phyloP scores from a whole-genome alignment of 2,797 vertebrate genomes.

The Notoglanidium macrostoma region DNA sequence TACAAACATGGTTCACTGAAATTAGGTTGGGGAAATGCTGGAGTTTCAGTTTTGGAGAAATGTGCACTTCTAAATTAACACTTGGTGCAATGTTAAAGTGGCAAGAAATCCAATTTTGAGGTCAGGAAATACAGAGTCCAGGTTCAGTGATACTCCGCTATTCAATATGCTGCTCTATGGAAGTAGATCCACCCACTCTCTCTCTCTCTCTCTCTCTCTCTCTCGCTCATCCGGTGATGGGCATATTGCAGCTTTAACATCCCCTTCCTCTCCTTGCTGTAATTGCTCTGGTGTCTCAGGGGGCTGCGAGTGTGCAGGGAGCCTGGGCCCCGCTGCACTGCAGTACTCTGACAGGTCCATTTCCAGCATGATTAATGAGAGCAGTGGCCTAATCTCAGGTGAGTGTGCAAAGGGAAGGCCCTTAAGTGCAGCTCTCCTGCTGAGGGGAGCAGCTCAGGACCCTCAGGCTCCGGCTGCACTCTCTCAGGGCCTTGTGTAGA shows the following conservation, averaged over 20 bases:
- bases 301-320: conserved; percentile 42
- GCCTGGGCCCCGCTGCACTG: conserved; percentile 44
- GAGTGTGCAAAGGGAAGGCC: conserved; percentile 46
- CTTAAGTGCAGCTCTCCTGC: conserved; percentile 49
- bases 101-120: conserved; percentile 1
- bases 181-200: conserved; percentile 24
- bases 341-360: conserved; percentile 58
- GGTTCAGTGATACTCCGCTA: not conserved
- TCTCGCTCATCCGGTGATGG: conserved; percentile 34
- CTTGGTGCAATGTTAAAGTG: not conserved
- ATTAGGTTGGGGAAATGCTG: not conserved
- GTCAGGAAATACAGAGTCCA: not conserved
- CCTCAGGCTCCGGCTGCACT: conserved; percentile 8
- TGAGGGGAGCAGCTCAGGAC: conserved; percentile 16
- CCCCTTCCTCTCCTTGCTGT: conserved; percentile 44
- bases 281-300: conserved; percentile 58
- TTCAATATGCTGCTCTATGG: not conserved
- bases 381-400: conserved; percentile 53
- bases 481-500: not conserved
- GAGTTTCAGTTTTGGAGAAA: not conserved
- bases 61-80: not conserved
- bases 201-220: conserved; percentile 11
- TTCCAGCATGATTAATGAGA: conserved; percentile 62
- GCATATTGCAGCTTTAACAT: conserved; percentile 38
- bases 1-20: not conserved